These are phyloP conservation scores for Anguilla japonica DNA, from an alignment of 2,113 vertebrate genomes.

Conservation along the genomic window DNA sequence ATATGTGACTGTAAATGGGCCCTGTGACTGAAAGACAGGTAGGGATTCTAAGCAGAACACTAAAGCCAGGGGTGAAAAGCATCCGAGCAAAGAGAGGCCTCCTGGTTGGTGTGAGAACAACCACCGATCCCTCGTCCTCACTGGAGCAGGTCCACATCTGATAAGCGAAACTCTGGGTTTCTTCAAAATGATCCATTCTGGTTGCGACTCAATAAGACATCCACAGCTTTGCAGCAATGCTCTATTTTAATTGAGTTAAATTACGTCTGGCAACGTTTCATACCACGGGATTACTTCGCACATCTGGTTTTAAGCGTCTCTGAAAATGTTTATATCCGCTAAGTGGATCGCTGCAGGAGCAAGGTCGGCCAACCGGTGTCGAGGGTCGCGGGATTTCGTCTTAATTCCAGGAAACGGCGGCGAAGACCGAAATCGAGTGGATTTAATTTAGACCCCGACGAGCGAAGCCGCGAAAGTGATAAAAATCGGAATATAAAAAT, in stretches of 20 bases:
- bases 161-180: background rate
- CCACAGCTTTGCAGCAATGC: background rate
- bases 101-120: no score
- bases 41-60: no score
- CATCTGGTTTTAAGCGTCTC: background rate
- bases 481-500: background rate
- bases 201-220: background rate
- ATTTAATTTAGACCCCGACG: background rate
- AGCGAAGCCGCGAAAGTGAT: background rate
- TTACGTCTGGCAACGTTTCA: background rate
- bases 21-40: no score
- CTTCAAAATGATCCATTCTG: background rate
- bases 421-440: background rate
- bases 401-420: background rate
- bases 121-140: background rate
- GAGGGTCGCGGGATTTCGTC: background rate
- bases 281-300: background rate
- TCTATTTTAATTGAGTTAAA: background rate
- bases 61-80: no score
- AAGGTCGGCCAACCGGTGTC: background rate
- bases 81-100: no score
- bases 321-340: background rate
- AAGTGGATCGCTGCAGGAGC: background rate
- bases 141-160: background rate
- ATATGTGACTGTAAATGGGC: no score